A percentile compares a stretch with the other conserved stretches of the same genome.
phyloP scores from a whole-genome alignment of 2,888 invertebrate genomes.

The Ophion costatus region DNA sequence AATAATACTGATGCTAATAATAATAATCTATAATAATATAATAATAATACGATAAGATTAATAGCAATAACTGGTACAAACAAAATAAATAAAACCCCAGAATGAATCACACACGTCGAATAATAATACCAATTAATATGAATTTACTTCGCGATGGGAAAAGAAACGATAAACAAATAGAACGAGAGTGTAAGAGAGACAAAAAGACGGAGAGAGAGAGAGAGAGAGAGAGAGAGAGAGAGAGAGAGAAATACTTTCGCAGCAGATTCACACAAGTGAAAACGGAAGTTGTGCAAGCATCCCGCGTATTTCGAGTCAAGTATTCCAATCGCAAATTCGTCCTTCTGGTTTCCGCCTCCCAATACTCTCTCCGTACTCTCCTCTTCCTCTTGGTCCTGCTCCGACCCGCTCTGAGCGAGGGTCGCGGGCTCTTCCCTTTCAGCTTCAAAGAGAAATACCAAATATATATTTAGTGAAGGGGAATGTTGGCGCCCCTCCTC shows the following conservation, averaged over 20 bases:
- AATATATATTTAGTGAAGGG: constrained; percentile 7
- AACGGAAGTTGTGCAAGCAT: constrained; percentile 55
- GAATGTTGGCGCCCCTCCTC: constrained; percentile 37
- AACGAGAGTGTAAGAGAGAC: background rate
- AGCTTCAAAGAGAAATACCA: constrained; percentile 7
- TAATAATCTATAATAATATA: too few species aligned
- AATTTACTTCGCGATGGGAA: background rate
- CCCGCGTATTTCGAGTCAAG: constrained; percentile 51
- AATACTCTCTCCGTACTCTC: background rate
- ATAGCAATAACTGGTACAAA: too few species aligned
- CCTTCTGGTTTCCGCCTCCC: constrained; percentile 2
- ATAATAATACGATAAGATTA: too few species aligned
- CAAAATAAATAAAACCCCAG: too few species aligned
- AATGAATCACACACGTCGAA: background rate
- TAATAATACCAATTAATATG: background rate
- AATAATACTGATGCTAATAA: too few species aligned
- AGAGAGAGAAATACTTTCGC: constrained; percentile 14
- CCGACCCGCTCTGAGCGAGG: constrained; percentile 33
- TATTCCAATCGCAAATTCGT: constrained; percentile 58
- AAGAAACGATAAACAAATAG: background rate
- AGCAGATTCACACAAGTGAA: constrained; percentile 29
- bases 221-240: constrained; percentile 14
- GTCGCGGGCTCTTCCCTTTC: constrained; percentile 12
- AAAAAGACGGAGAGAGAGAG: background rate
- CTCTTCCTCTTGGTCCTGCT: constrained; percentile 17